Percentiles rank a stretch among this genome's conserved stretches.
These are phyloP conservation scores for Polylopha cassiicola DNA, from an alignment of 2,888 invertebrate genomes.

Conservation along the genomic window DNA sequence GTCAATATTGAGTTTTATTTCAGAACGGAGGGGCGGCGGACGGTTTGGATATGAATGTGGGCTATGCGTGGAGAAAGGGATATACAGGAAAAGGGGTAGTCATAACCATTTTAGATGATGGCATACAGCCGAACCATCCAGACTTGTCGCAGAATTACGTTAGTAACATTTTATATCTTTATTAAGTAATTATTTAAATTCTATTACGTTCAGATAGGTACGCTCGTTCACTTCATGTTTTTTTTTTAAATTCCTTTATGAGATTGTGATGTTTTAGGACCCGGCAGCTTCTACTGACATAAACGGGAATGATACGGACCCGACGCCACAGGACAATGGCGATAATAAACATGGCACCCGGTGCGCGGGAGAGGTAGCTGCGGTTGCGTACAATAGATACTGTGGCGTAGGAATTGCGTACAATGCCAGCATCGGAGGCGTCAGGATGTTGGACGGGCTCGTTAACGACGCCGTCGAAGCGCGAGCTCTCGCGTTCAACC, in stretches of 20 bases:
- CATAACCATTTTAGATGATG: slow-evolving; percentile 97
- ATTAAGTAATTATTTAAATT: no score
- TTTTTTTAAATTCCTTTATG: slow-evolving; percentile 23
- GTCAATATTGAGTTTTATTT: slow-evolving; percentile 30
- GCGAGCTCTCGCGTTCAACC: slow-evolving; percentile 92
- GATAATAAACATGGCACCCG: slow-evolving; percentile 99
- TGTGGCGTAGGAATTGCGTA: slow-evolving; percentile 99
- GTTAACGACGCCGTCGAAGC: slow-evolving; percentile 98
- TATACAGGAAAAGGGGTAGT: slow-evolving; percentile 97
- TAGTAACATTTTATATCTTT: slow-evolving; percentile 69
- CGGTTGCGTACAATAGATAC: slow-evolving; percentile 95
- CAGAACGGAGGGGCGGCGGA: slow-evolving; percentile 96
- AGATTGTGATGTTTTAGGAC: slow-evolving; percentile 81
- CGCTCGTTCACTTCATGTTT: slow-evolving; percentile 10
- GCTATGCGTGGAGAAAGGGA: slow-evolving; percentile 95
- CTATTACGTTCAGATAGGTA: no score
- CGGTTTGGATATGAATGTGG: slow-evolving; percentile 97
- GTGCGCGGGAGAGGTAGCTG: slow-evolving; percentile 99
- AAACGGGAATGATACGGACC: slow-evolving; percentile 97
- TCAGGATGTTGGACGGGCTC: slow-evolving; percentile 97
- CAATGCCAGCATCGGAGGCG: slow-evolving; percentile 97
- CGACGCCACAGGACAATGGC: slow-evolving; percentile 98
- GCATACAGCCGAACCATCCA: slow-evolving; percentile 96
- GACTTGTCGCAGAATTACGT: slow-evolving; percentile 95
- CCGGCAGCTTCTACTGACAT: slow-evolving; percentile 96